These are phyloP conservation scores for Parasteatoda lunata DNA, from an alignment of 2,888 invertebrate genomes.

Conservation along the genomic window DNA sequence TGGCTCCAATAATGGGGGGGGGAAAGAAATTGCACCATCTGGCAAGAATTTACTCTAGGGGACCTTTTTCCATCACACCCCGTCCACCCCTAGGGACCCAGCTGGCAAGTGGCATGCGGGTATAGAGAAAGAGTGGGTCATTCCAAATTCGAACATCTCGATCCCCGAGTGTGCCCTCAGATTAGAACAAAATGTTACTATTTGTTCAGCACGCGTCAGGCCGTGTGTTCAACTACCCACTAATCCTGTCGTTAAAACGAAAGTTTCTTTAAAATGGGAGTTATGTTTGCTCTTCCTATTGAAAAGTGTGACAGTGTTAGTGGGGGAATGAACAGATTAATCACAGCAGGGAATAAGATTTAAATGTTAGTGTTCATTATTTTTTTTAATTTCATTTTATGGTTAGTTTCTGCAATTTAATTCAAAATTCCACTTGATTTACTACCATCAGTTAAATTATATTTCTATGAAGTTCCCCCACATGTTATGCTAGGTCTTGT, in stretches of 20 bases:
- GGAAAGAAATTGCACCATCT: slow-evolving; percentile 58
- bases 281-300: neutral
- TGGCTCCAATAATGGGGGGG: neutral
- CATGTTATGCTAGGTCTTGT: no score
- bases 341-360: neutral
- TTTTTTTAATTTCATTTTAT: no score
- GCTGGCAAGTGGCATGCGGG: slow-evolving; percentile 50
- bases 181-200: slow-evolving; percentile 51
- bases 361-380: no score
- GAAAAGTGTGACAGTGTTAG: slow-evolving; percentile 24
- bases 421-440: no score
- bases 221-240: neutral
- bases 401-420: no score
- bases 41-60: slow-evolving; percentile 58
- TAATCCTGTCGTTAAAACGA: slow-evolving; percentile 37
- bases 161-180: slow-evolving; percentile 33
- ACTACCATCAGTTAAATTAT: no score
- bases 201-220: slow-evolving; percentile 46
- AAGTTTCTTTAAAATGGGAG: neutral
- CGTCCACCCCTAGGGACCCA: slow-evolving; percentile 40
- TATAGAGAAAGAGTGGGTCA: neutral
- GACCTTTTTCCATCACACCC: slow-evolving; percentile 14
- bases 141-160: slow-evolving; percentile 43
- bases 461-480: no score
- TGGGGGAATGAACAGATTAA: slow-evolving; percentile 3